Conservation (phyloP, 2,888 invertebrate genomes). For the Ophioninae sp. region DNA sequence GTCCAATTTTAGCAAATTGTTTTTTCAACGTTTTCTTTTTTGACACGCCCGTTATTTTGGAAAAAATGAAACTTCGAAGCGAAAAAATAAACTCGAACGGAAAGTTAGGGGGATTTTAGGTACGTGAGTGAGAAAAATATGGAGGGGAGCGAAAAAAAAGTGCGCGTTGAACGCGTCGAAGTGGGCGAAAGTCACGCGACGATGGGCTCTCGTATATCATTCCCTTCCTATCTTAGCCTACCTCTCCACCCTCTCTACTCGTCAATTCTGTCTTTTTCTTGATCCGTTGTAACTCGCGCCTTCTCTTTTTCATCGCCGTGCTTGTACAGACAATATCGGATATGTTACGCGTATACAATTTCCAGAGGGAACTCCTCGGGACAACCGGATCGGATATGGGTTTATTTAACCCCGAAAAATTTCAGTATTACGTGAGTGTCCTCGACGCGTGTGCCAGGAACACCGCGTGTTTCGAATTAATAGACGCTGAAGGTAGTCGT, state of each 20-base stretch:
- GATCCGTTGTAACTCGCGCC: background rate
- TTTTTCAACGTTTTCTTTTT: background rate
- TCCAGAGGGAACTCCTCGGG: background rate
- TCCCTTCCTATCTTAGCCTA: background rate
- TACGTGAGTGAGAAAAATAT: background rate
- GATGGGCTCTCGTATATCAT: background rate
- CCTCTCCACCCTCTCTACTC: background rate
- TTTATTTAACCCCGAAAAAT: background rate
- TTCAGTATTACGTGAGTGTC: background rate
- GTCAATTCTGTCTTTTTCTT: background rate
- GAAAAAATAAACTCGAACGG: background rate
- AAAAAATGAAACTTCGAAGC: background rate
- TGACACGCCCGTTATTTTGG: background rate
- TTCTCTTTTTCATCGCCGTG: background rate
- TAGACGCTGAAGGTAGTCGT: background rate
- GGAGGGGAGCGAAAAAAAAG: background rate
- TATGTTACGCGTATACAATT: background rate
- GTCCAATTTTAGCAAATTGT: background rate
- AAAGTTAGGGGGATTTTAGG: background rate
- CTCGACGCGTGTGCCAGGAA: background rate
- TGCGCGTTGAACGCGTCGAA: background rate
- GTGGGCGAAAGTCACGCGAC: background rate
- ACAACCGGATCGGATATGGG: background rate
- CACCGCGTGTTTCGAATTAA: background rate
- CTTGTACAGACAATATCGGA: background rate